phyloP scores from a whole-genome alignment of 30 jellyfish, hydroid and myxozoan genomes.

The Aurelia aurita region DNA sequence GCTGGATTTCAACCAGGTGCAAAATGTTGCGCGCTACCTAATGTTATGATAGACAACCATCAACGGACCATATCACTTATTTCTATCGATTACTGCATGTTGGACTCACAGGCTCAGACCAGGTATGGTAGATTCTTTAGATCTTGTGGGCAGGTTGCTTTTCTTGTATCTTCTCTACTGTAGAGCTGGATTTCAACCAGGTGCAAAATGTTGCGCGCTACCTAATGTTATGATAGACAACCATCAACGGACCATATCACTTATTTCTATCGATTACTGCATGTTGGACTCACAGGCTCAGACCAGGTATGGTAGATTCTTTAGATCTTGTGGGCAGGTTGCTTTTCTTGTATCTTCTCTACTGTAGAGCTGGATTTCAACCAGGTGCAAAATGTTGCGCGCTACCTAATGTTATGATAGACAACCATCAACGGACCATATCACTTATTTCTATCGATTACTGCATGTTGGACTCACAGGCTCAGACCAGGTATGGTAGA shows the following conservation, averaged over 20 bases:
- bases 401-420: slow-evolving; percentile 60
- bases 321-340: too few species aligned
- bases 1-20: not conserved
- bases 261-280: slow-evolving; percentile 84
- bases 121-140: slow-evolving; percentile 47
- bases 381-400: not conserved
- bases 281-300: slow-evolving; percentile 84
- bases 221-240: slow-evolving; percentile 63
- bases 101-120: slow-evolving; percentile 92
- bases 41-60: slow-evolving; percentile 72
- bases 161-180: too few species aligned
- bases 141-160: too few species aligned
- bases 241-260: slow-evolving; percentile 83
- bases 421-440: slow-evolving; percentile 77
- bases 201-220: not conserved
- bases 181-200: too few species aligned
- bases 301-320: slow-evolving; percentile 78
- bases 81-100: slow-evolving; percentile 82
- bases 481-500: slow-evolving; percentile 82
- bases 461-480: slow-evolving; percentile 90
- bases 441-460: slow-evolving; percentile 82
- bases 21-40: not conserved
- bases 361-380: too few species aligned
- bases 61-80: slow-evolving; percentile 85
- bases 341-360: too few species aligned